Conservation (phyloP, 2,113 vertebrate species). For the Brachyistius frenatus region DNA sequence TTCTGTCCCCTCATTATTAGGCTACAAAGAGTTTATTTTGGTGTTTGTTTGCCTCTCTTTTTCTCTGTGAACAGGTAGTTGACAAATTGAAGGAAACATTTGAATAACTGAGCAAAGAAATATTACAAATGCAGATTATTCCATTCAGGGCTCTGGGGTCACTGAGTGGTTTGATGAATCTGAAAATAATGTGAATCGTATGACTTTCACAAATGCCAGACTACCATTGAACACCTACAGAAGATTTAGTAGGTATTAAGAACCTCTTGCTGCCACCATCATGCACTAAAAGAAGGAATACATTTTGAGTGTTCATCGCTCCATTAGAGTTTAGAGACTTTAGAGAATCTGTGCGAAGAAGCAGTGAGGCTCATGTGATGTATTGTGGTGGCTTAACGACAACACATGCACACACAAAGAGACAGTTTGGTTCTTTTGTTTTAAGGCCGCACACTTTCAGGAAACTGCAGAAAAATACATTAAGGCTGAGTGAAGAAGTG, state of each 20-base stretch:
- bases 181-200: not conserved
- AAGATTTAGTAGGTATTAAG: not conserved
- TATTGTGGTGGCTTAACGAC: too few relatives aligned
- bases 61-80: not conserved
- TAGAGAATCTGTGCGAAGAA: not conserved
- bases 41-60: not conserved
- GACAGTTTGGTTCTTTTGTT: too few relatives aligned
- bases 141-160: not conserved
- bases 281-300: not conserved
- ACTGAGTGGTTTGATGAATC: not conserved
- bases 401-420: too few relatives aligned
- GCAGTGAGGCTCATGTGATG: too few relatives aligned
- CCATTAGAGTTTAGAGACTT: not conserved
- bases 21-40: not conserved
- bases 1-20: slow-evolving; percentile 7
- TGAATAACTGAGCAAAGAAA: not conserved
- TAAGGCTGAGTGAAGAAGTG: too few relatives aligned
- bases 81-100: not conserved
- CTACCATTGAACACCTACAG: not conserved
- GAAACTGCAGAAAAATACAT: too few relatives aligned
- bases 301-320: not conserved
- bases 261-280: not conserved
- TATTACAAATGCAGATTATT: not conserved
- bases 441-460: too few relatives aligned
- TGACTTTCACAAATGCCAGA: not conserved